These are phyloP conservation scores for Cherax quadricarinatus DNA, from an alignment of 1,140 invertebrate species.

Conservation along the genomic window DNA sequence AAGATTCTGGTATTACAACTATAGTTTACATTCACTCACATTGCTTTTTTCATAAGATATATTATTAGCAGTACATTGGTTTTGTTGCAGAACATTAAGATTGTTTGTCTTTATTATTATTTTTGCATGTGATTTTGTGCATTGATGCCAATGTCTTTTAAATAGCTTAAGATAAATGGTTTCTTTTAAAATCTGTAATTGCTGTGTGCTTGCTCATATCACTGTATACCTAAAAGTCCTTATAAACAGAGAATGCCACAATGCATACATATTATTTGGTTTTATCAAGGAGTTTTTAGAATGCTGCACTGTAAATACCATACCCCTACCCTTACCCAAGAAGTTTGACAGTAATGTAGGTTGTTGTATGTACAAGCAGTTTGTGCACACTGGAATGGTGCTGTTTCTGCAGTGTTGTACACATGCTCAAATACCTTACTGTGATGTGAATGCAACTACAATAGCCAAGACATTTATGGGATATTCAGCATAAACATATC, in stretches of 20 bases:
- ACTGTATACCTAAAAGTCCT: neutral
- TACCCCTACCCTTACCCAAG: neutral
- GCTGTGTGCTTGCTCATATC: neutral
- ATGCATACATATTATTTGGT: neutral
- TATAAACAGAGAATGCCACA: slow-evolving; percentile 11
- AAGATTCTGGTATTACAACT: slow-evolving; percentile 56
- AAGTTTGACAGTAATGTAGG: neutral
- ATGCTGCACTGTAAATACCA: neutral
- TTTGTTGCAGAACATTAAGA: slow-evolving; percentile 35
- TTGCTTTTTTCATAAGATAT: slow-evolving; percentile 33
- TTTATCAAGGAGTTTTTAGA: neutral
- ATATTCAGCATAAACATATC: neutral
- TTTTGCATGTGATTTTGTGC: slow-evolving; percentile 4
- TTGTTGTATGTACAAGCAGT: neutral
- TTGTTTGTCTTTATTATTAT: slow-evolving; percentile 21
- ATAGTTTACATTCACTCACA: slow-evolving; percentile 45
- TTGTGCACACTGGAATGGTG: neutral
- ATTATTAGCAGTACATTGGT: neutral
- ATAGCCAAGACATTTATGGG: neutral
- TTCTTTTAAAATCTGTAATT: slow-evolving; percentile 1
- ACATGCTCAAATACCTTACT: neutral
- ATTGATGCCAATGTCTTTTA: neutral
- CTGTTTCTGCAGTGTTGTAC: neutral
- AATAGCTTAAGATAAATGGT: neutral
- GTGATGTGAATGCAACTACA: neutral